Percentiles rank a stretch among this genome's conserved stretches.
These are phyloP conservation scores for Parnassius smintheus DNA, from an alignment of 2,888 invertebrate genomes.

Conservation along the genomic window DNA sequence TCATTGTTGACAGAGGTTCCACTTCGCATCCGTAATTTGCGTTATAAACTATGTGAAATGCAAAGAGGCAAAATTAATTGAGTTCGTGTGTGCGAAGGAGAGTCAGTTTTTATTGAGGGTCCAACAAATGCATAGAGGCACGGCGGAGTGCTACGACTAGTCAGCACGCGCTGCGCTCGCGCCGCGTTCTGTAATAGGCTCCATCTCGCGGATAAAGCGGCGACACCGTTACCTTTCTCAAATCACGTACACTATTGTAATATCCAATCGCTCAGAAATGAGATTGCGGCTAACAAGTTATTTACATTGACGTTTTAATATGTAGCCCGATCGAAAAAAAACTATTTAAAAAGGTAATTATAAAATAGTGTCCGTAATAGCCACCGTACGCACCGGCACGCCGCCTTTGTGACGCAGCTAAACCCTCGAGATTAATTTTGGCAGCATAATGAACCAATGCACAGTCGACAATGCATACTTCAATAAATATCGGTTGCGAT, in stretches of 20 bases:
- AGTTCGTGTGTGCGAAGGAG: slow-evolving; percentile 22
- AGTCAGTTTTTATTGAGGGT: slow-evolving; percentile 23
- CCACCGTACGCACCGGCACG: slow-evolving; percentile 71
- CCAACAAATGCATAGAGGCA: slow-evolving; percentile 13
- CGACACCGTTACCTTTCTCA: slow-evolving; percentile 80
- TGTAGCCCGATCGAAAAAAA: slow-evolving; percentile 73
- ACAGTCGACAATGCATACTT: slow-evolving; percentile 68
- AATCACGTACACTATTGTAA: slow-evolving; percentile 82
- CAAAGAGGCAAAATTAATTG: slow-evolving; percentile 23
- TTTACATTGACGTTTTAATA: slow-evolving; percentile 82
- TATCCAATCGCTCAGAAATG: slow-evolving; percentile 81
- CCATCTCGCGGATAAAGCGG: slow-evolving; percentile 77
- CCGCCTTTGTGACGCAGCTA: slow-evolving; percentile 73
- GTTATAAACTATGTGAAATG: slow-evolving; percentile 17
- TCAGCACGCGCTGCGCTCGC: slow-evolving; percentile 54
- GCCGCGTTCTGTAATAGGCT: slow-evolving; percentile 57
- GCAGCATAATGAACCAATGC: slow-evolving; percentile 74
- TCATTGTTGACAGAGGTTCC: slow-evolving; percentile 16
- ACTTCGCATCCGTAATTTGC: slow-evolving; percentile 23
- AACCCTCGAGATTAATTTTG: slow-evolving; percentile 78
- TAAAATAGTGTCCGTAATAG: slow-evolving; percentile 75
- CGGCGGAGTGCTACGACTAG: slow-evolving; percentile 10
- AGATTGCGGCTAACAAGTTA: slow-evolving; percentile 82
- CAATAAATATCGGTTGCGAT: slow-evolving; percentile 73
- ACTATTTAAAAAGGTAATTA: slow-evolving; percentile 81